Conservation (phyloP, 2,113 vertebrate species). For the Telmatochromis sp. region DNA sequence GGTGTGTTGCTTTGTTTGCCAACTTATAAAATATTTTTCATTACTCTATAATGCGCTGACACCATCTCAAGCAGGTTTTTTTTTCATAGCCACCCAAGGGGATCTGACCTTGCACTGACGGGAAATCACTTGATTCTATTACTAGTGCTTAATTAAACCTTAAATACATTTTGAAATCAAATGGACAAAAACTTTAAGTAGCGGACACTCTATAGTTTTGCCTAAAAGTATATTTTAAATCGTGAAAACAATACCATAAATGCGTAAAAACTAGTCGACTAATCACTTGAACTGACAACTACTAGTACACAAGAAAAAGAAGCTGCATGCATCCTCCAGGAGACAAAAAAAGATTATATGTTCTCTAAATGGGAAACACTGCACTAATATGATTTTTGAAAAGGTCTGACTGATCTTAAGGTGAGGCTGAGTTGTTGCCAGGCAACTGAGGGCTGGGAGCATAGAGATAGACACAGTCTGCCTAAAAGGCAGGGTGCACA, state of each 20-base stretch:
- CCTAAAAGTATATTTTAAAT: background rate
- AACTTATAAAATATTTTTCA: background rate
- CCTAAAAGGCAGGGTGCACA: conserved; percentile 14
- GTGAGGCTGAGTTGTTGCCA: conserved; percentile 52
- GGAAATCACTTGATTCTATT: background rate
- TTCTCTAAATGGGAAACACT: background rate
- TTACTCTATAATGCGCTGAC: background rate
- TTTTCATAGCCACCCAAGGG: background rate
- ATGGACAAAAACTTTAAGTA: background rate
- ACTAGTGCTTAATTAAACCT: background rate
- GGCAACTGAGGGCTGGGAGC: conserved; percentile 58
- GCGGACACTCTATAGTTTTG: background rate
- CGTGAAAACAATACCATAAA: background rate
- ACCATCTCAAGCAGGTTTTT: background rate
- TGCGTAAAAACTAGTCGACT: background rate
- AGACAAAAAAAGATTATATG: background rate
- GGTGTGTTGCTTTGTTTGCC: background rate
- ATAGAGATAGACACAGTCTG: conserved; percentile 19
- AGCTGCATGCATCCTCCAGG: background rate
- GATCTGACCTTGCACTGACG: background rate
- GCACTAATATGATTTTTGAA: conserved; percentile 11
- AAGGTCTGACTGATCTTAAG: conserved; percentile 30
- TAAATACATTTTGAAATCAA: background rate
- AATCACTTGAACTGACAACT: background rate
- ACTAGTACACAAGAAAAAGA: background rate